Evolutionary conservation across 2,113 vertebrate genomes (phyloP), one percentile per base, ranked within the genome.

Genomic region (Ellobius talpinus): DNA sequence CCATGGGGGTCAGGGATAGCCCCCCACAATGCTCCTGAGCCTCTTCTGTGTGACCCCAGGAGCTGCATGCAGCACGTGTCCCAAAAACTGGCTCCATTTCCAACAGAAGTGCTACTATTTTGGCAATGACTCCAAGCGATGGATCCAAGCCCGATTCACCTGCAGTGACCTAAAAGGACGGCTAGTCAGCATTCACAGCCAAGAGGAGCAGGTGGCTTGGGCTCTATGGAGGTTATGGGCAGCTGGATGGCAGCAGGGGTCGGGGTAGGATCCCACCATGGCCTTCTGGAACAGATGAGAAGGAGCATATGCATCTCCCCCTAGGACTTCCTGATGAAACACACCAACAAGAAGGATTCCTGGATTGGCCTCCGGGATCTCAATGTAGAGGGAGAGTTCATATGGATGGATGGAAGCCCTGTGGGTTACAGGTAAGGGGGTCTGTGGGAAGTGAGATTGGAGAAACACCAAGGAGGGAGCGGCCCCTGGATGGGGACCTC

Each of bases 31-130:
- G 11, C 24, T 63, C 58, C 52, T 81, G 81, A 86, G 61, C 58
- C 66, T 93, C 88, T 88, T n/a, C 0, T 33, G 31, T 70, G 39
- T 55, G 5, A 23, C 61, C 79, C 45, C 92, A 98, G 97, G 98
- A 61, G 87, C 81, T 1, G 0, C 0, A 19, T 98, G 98, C 65
- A 79, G 39, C 88, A 89, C 4, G 0, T 98, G 98, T 87, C 98
- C 97, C 0, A 61, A 95, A 31, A 2, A 61, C 29, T 98, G 98
- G 98, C 39, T 94, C 91, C 14, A 17, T 12, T 98, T 97, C 88
- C 94, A 91, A 17, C 50, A 31, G 14, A 98, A 98, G 52, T 98
- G 98, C 93, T 98, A 98, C 93, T 98, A 97, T 68, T 97, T 98
- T 4, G 97, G 97, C 0, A 3, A 66, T 36, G 85, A 77, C 0